Percentiles rank a stretch among this genome's conserved stretches.
Evolutionary conservation across 2,113 vertebrate genomes (phyloP).

Genomic region (Onychostruthus taczanowskii): DNA sequence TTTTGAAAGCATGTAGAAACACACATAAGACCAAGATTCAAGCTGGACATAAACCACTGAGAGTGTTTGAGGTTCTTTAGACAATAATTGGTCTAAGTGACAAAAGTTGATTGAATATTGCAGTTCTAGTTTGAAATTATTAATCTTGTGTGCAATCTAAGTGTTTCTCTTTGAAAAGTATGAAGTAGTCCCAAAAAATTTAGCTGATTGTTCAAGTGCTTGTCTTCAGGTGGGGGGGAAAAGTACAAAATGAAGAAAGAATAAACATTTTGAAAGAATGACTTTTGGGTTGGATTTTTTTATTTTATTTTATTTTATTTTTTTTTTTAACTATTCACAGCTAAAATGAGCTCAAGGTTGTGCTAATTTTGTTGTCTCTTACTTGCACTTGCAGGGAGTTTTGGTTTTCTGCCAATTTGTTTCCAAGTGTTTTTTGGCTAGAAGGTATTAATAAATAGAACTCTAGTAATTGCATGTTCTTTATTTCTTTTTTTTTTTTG

Average conservation of each 20-base stretch:
- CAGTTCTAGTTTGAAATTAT: not conserved
- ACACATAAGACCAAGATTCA: not conserved
- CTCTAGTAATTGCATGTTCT: not conserved
- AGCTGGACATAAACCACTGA: not conserved
- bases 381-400: constrained; percentile 1
- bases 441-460: constrained; percentile 53
- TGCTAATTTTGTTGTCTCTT: constrained; percentile 22
- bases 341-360: not conserved
- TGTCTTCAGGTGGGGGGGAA: not conserved
- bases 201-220: not conserved
- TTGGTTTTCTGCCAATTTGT: constrained; percentile 48
- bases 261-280: not conserved
- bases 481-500: not conserved
- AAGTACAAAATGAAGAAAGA: not conserved
- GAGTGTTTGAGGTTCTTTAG: not conserved
- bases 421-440: constrained; percentile 54
- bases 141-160: not conserved
- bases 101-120: not conserved
- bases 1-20: not conserved
- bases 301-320: too few species aligned
- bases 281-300: not conserved
- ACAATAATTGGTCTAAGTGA: not conserved
- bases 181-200: not conserved
- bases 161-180: constrained; percentile 6
- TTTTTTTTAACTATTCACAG: not conserved